Conservation (phyloP, 2,888 invertebrate genomes). For the Crossocerus cetratus region DNA sequence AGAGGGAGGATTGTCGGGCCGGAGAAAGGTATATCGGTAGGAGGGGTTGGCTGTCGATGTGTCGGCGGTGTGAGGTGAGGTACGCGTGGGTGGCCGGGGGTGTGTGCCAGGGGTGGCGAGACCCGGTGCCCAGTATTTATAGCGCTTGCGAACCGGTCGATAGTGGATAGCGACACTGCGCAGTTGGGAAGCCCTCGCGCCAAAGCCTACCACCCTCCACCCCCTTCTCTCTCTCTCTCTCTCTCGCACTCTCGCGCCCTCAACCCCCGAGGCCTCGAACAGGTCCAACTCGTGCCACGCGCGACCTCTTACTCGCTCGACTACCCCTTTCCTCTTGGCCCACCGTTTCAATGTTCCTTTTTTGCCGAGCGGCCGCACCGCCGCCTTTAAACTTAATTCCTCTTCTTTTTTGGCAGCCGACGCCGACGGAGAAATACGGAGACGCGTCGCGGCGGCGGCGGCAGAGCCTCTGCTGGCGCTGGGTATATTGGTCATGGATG, state of each 20-base stretch:
- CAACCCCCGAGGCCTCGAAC: conserved; percentile 7
- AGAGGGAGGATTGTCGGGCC: conserved; percentile 5
- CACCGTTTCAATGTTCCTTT: conserved; percentile 20
- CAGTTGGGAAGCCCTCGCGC: conserved; percentile 66
- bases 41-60: background rate
- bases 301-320: conserved; percentile 35
- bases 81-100: conserved; percentile 54
- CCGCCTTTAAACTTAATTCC: conserved; percentile 35
- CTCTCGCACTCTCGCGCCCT: background rate
- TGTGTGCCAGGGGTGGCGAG: conserved; percentile 62
- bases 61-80: conserved; percentile 10
- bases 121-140: conserved; percentile 75
- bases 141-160: conserved; percentile 72
- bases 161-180: conserved; percentile 74
- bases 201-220: conserved; percentile 38
- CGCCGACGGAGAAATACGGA: no score
- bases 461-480: no score
- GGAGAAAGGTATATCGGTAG: background rate
- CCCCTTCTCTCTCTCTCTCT: conserved; percentile 18
- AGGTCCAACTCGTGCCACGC: conserved; percentile 23
- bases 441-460: no score
- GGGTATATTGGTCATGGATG: background rate
- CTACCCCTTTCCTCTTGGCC: conserved; percentile 37
- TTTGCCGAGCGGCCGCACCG: background rate
- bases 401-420: background rate